These are phyloP conservation scores for Microcebus lehilahytsara DNA, from an alignment of 2,113 vertebrate species.

Conservation along the genomic window DNA sequence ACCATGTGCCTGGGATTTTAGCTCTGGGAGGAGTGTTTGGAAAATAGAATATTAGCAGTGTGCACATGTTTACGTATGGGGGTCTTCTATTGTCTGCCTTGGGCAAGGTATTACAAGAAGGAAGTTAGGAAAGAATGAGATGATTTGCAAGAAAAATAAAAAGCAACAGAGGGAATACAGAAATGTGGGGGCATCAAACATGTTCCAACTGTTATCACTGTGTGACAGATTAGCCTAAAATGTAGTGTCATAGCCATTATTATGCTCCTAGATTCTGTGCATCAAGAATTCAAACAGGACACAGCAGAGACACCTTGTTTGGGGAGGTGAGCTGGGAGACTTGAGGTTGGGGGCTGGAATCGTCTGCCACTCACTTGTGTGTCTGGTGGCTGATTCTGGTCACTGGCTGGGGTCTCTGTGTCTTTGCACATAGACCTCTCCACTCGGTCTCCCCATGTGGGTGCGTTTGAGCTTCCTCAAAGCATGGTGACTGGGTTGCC, in stretches of 20 bases:
- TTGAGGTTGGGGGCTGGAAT: neutral
- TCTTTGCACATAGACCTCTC: neutral
- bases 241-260: neutral
- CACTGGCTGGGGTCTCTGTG: neutral
- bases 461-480: neutral
- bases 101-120: neutral
- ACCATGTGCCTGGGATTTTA: neutral
- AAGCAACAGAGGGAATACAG: neutral
- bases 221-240: neutral
- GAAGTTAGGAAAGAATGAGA: neutral
- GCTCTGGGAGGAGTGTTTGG: neutral
- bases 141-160: neutral
- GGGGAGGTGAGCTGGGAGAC: neutral
- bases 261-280: neutral
- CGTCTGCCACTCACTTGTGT: fast-evolving
- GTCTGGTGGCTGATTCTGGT: neutral
- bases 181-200: neutral
- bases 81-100: neutral
- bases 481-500: neutral
- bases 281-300: neutral
- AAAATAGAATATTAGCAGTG: neutral
- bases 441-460: neutral
- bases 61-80: neutral
- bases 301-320: neutral
- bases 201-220: neutral